Evolutionary conservation across 1,140 invertebrate genomes (phyloP).

Genomic region (Pseudomyrmex flavicornis): DNA sequence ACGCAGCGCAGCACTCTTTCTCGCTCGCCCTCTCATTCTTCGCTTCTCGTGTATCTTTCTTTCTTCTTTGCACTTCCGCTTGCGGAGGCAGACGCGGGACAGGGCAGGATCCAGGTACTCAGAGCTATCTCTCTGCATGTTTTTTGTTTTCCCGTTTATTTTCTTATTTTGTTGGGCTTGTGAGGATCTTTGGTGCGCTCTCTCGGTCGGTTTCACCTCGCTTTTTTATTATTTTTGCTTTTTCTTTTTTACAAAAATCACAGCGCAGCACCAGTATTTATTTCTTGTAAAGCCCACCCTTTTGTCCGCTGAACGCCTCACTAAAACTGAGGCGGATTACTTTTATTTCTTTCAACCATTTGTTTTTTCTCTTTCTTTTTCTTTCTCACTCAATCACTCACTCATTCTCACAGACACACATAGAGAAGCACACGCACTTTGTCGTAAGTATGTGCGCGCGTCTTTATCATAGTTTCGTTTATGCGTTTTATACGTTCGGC

Average conservation of each 20-base stretch:
- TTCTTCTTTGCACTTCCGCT: slow-evolving; percentile 60
- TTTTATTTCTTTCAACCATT: slow-evolving; percentile 18
- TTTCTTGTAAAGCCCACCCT: slow-evolving; percentile 79
- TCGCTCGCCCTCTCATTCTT: slow-evolving; percentile 41
- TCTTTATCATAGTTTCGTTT: slow-evolving; percentile 43
- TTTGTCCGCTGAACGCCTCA: slow-evolving; percentile 76
- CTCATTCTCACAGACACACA: not conserved
- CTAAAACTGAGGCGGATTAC: slow-evolving; percentile 79
- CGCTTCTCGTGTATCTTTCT: slow-evolving; percentile 51
- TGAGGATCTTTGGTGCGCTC: slow-evolving; percentile 27
- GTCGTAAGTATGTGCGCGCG: slow-evolving; percentile 9
- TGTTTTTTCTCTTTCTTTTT: not conserved
- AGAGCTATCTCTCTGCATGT: slow-evolving; percentile 78
- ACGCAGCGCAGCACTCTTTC: slow-evolving; percentile 38
- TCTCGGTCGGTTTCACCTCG: slow-evolving; percentile 37
- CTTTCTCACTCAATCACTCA: slow-evolving; percentile 28
- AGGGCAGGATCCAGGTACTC: slow-evolving; percentile 84
- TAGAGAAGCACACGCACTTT: not conserved
- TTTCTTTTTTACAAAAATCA: slow-evolving; percentile 82
- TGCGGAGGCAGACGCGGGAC: slow-evolving; percentile 77
- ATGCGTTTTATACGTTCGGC: not conserved
- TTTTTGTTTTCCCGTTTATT: slow-evolving; percentile 49
- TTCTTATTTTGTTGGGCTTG: slow-evolving; percentile 27
- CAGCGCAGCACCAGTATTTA: slow-evolving; percentile 84
- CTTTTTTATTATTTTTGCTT: slow-evolving; percentile 68